Evolutionary conservation across 2,113 vertebrate genomes (phyloP), one percentile per base, ranked within the genome.

Genomic region (Mugil cephalus): DNA sequence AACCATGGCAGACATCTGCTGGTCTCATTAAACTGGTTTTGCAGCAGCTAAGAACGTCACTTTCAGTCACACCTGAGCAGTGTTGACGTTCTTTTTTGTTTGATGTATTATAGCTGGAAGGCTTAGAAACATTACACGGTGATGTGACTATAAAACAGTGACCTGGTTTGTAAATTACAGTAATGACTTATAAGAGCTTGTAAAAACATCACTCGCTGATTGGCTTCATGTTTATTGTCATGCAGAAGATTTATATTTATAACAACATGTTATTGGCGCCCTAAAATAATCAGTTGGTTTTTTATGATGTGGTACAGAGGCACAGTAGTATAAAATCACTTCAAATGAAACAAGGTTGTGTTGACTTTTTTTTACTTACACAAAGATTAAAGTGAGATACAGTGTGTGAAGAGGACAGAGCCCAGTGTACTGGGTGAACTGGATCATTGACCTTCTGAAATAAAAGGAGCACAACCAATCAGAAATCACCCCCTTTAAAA

Each of bases 141-240:
- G 43, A 52, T 24, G 14, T 56, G 4, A 47, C 68, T 40, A 69
- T 74, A 38, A 68, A 79, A 60, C 4, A 9, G 2, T 17, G 8
- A 17, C 19, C 1, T 39, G 40, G 14, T 50, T 34, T 30, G 24
- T 30, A 3, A 30, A 30, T 30, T 30, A 30, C 24, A 30, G 24
- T 30, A 5, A 30, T 30, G 24, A 30, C 24, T n/a, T n/a, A n/a
- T 55, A 24, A 69, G 38, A 18, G 39, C 9, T 40, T 55, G 9
- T 24, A 15, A 43, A 39, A 43, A 42, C 10, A 51, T 11, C 9
- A 1, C 10, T 45, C 4, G 4, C 36, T 34, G 10, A 0, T 50
- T 63, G 8, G 13, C 17, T 53, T 7, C 36, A 1, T 45, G 36
- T 51, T 45, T 46, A 38, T 36, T 53, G 4, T 42, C 39, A 12